phyloP scores from a whole-genome alignment of 2,797 vertebrate genomes.

The Neoniphon sammara region DNA sequence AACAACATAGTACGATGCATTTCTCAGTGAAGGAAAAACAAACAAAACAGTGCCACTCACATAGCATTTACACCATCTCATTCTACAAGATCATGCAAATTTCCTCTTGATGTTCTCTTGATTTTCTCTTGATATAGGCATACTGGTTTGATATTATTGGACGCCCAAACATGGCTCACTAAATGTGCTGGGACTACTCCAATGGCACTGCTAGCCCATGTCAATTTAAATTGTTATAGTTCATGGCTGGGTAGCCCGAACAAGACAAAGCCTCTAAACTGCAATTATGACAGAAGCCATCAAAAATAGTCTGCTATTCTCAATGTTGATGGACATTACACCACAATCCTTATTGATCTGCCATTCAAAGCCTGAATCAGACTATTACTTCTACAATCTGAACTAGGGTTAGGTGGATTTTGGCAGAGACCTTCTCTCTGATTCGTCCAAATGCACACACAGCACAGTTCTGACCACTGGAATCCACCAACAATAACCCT shows the following conservation, averaged over 20 bases:
- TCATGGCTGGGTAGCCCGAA: neutral
- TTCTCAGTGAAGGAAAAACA: too few species aligned
- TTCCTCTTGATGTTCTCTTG: neutral
- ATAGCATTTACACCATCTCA: neutral
- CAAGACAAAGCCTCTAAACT: neutral
- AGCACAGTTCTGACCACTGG: slow-evolving; percentile 31
- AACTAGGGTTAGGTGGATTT: slow-evolving; percentile 10
- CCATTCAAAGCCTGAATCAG: neutral
- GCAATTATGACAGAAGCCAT: neutral
- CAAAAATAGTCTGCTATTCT: neutral
- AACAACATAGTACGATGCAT: neutral
- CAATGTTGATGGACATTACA: neutral
- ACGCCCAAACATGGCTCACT: neutral
- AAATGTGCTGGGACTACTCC: neutral
- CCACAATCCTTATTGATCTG: slow-evolving; percentile 2
- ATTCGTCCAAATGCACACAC: slow-evolving; percentile 38
- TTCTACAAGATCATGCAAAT: neutral
- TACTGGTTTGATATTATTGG: neutral
- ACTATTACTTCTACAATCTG: slow-evolving; percentile 1
- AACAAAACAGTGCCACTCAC: neutral
- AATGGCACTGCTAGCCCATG: neutral
- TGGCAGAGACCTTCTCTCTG: neutral
- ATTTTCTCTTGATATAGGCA: too few species aligned
- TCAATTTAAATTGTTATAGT: neutral
- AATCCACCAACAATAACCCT: slow-evolving; percentile 31